Base-by-base conservation (phyloP, 2,888 invertebrate genomes). In the Coenonympha glycerion region DNA sequence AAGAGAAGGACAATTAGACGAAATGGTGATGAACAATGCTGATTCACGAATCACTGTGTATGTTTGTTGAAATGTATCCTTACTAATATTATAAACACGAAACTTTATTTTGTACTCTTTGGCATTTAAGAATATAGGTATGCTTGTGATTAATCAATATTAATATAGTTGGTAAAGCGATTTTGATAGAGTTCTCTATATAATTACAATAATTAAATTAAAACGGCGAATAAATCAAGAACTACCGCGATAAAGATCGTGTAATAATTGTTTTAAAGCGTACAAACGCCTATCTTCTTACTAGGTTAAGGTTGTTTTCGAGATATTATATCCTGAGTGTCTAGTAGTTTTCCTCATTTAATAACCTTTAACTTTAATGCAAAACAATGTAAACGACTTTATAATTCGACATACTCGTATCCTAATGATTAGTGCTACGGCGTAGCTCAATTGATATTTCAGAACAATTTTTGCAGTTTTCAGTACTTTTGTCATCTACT, bases 231-330 rank as follows among this genome's bases (percentile, higher is more conserved):
- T 11, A 45, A 44, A 33, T 26, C 28, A 36, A 39, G 24, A 39
- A 16, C 22, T 15, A 24, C 22, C 34, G 37, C 40, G 42, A 51
- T 54, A 45, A 24, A 30, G 15, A 48, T 45, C 30, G 21, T 45
- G 34, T 39, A 22, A 41, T 52, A 36, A 52, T 52, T 47, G 47
- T 47, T 44, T 39, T 47, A 39, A 31, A 55, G 9, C 41, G 41
- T 31, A 36, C 52, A 52, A 52, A 48, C 42, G 37, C 51, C 47
- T 15, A 42, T 37, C 33, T 30, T 30, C 30, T 52, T 34, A 51
- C 47, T 54, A 28, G 55, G 55, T 55, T 52, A 55, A 55, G 55
- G 55, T 39, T 49, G 37, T 33, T 42, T 45, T 28, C 36, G 33
- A 52, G 55, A 49, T 42, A 46, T 33, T 47, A 48, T 19, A 46